phyloP scores from a whole-genome alignment of 2,888 invertebrate genomes.

The Drosophila gaucha region DNA sequence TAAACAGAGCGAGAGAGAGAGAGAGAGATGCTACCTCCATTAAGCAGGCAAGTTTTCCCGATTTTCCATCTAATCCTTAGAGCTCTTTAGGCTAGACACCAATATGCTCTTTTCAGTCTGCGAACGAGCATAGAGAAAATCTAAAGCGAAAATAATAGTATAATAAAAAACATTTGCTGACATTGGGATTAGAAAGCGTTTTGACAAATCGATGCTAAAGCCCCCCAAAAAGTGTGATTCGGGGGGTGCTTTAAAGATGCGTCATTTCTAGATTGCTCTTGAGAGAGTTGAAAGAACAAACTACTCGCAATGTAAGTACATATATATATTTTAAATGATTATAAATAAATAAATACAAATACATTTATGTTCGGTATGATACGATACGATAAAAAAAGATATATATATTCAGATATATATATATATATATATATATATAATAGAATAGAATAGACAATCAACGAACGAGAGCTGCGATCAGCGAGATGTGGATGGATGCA shows the following conservation, averaged over 20 bases:
- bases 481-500: too few species aligned
- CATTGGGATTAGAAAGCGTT: constrained; percentile 72
- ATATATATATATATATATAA: not conserved
- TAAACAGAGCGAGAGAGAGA: too few species aligned
- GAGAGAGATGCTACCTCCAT: too few species aligned
- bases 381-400: constrained; percentile 8
- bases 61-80: too few species aligned
- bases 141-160: constrained; percentile 8
- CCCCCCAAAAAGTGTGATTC: constrained; percentile 27
- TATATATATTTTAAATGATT: constrained; percentile 67
- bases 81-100: too few species aligned
- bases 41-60: too few species aligned
- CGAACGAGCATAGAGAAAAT: not conserved
- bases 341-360: constrained; percentile 77
- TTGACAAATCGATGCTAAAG: constrained; percentile 69
- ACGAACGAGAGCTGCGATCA: constrained; percentile 17
- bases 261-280: not conserved
- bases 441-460: constrained; percentile 24
- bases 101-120: not conserved
- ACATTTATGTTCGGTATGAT: constrained; percentile 57
- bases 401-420: not conserved
- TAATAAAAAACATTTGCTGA: constrained; percentile 31
- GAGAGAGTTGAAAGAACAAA: not conserved
- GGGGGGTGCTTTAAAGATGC: constrained; percentile 7
- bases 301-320: constrained; percentile 30